Evolutionary conservation across 2,888 invertebrate species (phyloP).

Genomic region (Thera obeliscata): DNA sequence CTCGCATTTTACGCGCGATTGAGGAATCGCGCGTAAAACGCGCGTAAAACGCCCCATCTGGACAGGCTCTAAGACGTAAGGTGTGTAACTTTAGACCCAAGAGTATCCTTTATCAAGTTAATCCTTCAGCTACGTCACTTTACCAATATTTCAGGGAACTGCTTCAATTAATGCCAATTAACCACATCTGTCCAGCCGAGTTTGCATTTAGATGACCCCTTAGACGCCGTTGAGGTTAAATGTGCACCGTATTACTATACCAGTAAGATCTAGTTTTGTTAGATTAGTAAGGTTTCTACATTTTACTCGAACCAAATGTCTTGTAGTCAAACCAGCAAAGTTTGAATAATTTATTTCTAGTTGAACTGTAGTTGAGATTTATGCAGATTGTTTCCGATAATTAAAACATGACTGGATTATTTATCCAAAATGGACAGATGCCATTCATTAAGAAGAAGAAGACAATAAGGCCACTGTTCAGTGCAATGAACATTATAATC

Average conservation of each 20-base stretch:
- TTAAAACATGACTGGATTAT: too few species aligned
- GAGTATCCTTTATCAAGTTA: constrained; percentile 24
- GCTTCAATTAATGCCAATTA: constrained; percentile 41
- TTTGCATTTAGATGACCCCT: constrained; percentile 41
- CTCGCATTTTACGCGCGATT: too few species aligned
- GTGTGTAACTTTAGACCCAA: neutral
- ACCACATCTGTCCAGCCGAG: constrained; percentile 37
- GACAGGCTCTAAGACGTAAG: too few species aligned
- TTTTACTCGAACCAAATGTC: constrained; percentile 1
- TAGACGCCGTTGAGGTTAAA: neutral
- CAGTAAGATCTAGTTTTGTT: neutral
- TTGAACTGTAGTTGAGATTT: neutral
- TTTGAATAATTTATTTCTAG: neutral
- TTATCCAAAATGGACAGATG: too few species aligned
- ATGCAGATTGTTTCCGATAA: too few species aligned
- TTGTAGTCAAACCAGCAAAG: constrained; percentile 1
- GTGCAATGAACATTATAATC: neutral
- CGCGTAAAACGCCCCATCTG: too few species aligned
- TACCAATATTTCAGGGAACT: constrained; percentile 23
- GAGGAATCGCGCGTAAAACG: too few species aligned
- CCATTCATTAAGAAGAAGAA: too few species aligned
- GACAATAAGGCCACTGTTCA: too few species aligned
- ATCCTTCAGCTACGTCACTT: constrained; percentile 20
- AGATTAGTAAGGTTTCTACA: neutral
- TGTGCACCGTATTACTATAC: constrained; percentile 5